Conservation (phyloP, 2,888 invertebrate genomes). For the Dysmachus trigonus region DNA sequence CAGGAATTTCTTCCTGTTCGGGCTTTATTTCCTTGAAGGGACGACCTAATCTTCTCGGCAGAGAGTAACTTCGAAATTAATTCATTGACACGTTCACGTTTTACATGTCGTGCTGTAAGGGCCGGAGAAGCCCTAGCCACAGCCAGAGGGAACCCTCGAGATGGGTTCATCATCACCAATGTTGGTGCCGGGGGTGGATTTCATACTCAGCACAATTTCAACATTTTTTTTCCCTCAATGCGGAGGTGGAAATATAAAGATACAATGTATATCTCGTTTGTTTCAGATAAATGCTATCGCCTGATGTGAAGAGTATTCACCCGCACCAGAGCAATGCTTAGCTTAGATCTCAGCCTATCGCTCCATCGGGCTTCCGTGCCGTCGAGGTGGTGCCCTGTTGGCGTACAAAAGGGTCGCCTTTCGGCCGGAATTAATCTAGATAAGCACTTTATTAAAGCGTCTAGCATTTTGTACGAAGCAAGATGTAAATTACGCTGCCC, state of each 20-base stretch:
- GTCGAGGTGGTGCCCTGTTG: not conserved
- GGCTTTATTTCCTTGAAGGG: not conserved
- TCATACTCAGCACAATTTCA: not conserved
- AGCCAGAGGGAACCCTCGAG: not conserved
- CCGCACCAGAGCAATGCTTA: not conserved
- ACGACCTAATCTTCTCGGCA: not conserved
- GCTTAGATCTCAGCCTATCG: too few relatives aligned
- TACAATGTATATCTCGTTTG: not conserved
- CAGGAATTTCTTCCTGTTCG: not conserved
- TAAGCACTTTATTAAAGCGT: constrained; percentile 11
- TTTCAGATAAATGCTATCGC: constrained; percentile 17
- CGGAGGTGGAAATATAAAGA: not conserved
- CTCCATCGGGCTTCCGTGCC: not conserved
- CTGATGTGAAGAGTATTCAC: not conserved
- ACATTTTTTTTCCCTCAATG: not conserved
- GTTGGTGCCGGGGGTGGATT: not conserved
- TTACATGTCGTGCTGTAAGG: not conserved
- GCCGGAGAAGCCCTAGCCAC: not conserved
- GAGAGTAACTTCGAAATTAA: constrained; percentile 37
- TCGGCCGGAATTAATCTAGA: constrained; percentile 1
- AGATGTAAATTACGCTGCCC: not conserved
- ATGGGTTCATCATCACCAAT: not conserved
- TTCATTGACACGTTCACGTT: constrained; percentile 44
- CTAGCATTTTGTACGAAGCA: not conserved
- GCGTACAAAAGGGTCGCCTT: not conserved